Percentiles rank a stretch among this genome's conserved stretches.
phyloP scores from a whole-genome alignment of 2,797 vertebrate genomes.

The Dallia pectoralis region DNA sequence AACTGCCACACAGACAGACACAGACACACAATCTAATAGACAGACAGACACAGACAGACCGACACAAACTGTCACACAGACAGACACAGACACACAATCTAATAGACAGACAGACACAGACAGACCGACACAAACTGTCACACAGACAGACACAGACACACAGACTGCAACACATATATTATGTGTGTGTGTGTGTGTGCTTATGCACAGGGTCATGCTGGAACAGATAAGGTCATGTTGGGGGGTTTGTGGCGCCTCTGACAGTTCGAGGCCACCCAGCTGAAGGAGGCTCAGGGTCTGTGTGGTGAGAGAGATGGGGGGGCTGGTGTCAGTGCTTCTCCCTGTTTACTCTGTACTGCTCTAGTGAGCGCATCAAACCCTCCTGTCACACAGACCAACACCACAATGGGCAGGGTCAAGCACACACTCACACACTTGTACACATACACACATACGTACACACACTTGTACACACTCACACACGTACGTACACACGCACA shows the following conservation, averaged over 20 bases:
- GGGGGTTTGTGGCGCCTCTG: conserved; percentile 39
- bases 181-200: conserved; percentile 9
- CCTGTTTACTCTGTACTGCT: conserved; percentile 34
- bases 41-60: background rate
- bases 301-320: conserved; percentile 21
- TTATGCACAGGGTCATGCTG: conserved; percentile 8
- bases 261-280: conserved; percentile 40
- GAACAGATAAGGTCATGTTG: conserved; percentile 46
- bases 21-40: background rate
- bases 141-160: background rate
- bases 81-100: background rate
- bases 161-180: background rate
- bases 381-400: conserved; percentile 27
- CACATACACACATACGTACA: background rate
- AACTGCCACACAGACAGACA: background rate
- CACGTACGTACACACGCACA: conserved; percentile 7
- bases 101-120: conserved; percentile 4
- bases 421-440: conserved; percentile 9
- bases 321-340: conserved; percentile 20
- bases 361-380: conserved; percentile 35
- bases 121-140: conserved; percentile 3
- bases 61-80: background rate
- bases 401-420: conserved; percentile 22
- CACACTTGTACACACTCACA: conserved; percentile 10
- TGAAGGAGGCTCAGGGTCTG: conserved; percentile 38